These are phyloP conservation scores for Montipora efflorescens DNA, from an alignment of 64 coral and sea anemone species.

Conservation along the genomic window DNA sequence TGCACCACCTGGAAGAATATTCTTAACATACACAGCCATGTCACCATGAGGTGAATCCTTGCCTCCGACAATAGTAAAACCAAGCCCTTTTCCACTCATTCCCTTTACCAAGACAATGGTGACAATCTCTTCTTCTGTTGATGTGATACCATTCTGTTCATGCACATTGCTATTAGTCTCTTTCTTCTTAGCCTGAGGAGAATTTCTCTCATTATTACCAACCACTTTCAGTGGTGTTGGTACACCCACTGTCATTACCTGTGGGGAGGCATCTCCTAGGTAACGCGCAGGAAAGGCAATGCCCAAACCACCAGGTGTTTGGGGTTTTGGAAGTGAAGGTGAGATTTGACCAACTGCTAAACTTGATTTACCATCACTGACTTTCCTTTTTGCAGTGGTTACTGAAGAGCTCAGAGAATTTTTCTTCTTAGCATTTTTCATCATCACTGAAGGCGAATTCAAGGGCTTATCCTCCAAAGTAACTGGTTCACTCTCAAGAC, in stretches of 20 bases:
- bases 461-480: constrained; percentile 84
- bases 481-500: constrained; percentile 79
- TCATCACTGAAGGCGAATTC: background rate
- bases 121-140: constrained; percentile 66
- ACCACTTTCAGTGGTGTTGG: constrained; percentile 78
- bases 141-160: background rate
- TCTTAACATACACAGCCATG: constrained; percentile 89
- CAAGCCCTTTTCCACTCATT: constrained; percentile 88
- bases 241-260: constrained; percentile 72
- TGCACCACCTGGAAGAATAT: constrained; percentile 77
- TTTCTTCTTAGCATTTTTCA: background rate
- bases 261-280: constrained; percentile 32
- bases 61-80: constrained; percentile 98
- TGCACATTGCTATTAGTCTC: background rate
- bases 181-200: constrained; percentile 54
- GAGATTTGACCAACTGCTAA: constrained; percentile 46
- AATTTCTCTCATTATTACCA: constrained; percentile 79
- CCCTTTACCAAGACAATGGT: constrained; percentile 91
- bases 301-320: constrained; percentile 15
- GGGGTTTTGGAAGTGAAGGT: constrained; percentile 29
- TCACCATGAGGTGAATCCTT: constrained; percentile 84
- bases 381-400: constrained; percentile 12
- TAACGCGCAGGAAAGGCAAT: constrained; percentile 69
- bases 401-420: background rate
- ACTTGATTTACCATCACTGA: background rate